phyloP scores from a whole-genome alignment of 2,888 invertebrate species.

The Pachliopta kotzebuea region DNA sequence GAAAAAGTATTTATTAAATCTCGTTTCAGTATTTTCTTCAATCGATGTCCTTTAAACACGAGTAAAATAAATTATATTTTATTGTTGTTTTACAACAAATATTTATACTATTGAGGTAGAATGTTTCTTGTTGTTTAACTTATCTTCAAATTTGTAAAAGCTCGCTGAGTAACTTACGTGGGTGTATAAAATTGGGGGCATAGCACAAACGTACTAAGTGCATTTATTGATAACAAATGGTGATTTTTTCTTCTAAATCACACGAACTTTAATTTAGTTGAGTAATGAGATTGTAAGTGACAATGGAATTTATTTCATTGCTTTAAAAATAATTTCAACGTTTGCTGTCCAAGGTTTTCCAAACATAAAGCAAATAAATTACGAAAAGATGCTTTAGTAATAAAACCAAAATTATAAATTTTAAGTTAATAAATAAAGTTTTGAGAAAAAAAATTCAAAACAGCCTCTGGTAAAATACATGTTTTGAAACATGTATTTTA shows the following conservation, averaged over 20 bases:
- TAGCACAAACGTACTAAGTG: slow-evolving; percentile 10
- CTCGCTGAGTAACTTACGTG: slow-evolving; percentile 19
- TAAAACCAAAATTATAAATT: no score
- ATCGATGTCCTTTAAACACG: no score
- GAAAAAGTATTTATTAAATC: not conserved
- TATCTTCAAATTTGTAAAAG: slow-evolving; percentile 23
- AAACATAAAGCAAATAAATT: not conserved
- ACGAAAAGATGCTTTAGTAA: not conserved
- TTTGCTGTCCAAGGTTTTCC: not conserved
- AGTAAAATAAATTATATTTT: no score
- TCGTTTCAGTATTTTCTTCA: not conserved
- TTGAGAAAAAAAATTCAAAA: not conserved
- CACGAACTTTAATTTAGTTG: not conserved
- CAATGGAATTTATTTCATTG: not conserved
- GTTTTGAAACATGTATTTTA: not conserved
- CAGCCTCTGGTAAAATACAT: no score
- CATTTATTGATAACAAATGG: slow-evolving; percentile 13
- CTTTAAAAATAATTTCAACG: not conserved
- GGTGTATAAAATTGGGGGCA: slow-evolving; percentile 11
- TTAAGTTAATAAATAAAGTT: not conserved
- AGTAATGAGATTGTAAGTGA: not conserved
- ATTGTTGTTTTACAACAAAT: no score
- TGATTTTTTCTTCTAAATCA: slow-evolving; percentile 10
- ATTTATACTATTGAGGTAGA: not conserved
- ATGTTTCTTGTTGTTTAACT: not conserved